Percentiles rank a stretch among this genome's conserved stretches.
phyloP scores from a whole-genome alignment of 2,888 invertebrate genomes.

The Buathra laborator region DNA sequence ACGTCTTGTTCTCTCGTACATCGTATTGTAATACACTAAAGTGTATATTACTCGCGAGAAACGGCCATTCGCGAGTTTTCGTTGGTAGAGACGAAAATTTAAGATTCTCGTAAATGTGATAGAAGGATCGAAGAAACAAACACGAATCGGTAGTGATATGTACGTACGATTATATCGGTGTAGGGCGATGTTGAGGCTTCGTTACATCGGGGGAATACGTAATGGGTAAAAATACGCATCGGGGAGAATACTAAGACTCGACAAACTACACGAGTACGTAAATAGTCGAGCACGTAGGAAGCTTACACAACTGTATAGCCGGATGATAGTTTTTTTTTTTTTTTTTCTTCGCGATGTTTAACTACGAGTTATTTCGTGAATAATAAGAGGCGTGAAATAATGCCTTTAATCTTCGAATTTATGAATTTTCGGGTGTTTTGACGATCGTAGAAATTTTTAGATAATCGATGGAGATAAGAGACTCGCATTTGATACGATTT shows the following conservation, averaged over 20 bases:
- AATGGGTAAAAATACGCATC: constrained; percentile 69
- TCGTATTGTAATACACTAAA: no score
- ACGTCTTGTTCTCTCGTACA: no score
- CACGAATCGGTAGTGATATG: neutral
- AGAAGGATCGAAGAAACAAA: constrained; percentile 14
- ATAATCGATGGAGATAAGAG: neutral
- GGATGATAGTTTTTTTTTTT: constrained; percentile 23
- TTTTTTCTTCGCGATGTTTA: neutral
- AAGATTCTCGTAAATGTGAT: constrained; percentile 2
- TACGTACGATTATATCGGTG: constrained; percentile 29
- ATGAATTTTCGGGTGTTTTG: no score
- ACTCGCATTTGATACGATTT: neutral
- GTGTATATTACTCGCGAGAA: no score
- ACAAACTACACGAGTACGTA: constrained; percentile 68
- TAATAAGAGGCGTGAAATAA: neutral
- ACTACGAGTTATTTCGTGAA: neutral
- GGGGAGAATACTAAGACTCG: constrained; percentile 66
- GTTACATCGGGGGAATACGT: constrained; percentile 70
- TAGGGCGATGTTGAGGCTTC: constrained; percentile 51
- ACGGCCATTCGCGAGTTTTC: no score
- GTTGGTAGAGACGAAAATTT: no score
- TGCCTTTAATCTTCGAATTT: no score
- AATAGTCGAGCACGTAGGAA: constrained; percentile 59
- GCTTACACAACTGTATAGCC: constrained; percentile 12
- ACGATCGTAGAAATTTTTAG: neutral